Conservation (phyloP, 2,888 invertebrate genomes). For the Arge pagana region DNA sequence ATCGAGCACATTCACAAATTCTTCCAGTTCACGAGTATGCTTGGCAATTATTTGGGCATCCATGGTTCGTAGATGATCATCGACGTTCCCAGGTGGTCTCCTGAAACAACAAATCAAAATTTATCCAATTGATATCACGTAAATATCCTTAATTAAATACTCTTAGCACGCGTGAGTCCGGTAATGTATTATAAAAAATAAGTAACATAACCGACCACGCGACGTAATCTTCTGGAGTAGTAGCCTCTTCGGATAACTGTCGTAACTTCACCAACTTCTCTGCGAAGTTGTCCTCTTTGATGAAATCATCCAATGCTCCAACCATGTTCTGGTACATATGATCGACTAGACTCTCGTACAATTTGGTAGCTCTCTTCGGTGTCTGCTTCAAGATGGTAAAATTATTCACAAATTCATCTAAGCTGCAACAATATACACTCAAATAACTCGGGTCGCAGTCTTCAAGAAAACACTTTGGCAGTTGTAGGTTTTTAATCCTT, state of each 20-base stretch:
- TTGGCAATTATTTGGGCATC: constrained; percentile 41
- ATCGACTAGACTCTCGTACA: constrained; percentile 39
- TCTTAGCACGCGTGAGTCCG: no score
- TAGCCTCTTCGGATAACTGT: constrained; percentile 35
- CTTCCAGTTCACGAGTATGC: constrained; percentile 36
- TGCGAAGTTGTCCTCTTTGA: constrained; percentile 38
- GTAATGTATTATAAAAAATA: constrained; percentile 7
- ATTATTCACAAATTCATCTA: constrained; percentile 40
- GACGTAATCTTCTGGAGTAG: constrained; percentile 26
- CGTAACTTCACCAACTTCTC: constrained; percentile 36
- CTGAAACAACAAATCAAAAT: constrained; percentile 30
- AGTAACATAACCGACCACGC: constrained; percentile 40
- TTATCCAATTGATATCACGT: no score
- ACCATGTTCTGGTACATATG: constrained; percentile 39
- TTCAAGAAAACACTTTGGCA: no score
- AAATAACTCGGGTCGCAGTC: no score
- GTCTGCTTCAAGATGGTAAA: constrained; percentile 39
- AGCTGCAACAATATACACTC: constrained; percentile 43
- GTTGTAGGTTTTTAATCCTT: no score
- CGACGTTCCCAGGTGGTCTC: constrained; percentile 50
- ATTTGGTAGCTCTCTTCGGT: constrained; percentile 30
- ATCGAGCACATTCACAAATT: constrained; percentile 37
- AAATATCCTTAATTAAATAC: no score
- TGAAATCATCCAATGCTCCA: constrained; percentile 36
- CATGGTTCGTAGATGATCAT: constrained; percentile 41